Percentiles rank a stretch among this genome's conserved stretches.
These are phyloP conservation scores for Macropodus opercularis DNA, from an alignment of 2,797 vertebrate species.

Conservation along the genomic window DNA sequence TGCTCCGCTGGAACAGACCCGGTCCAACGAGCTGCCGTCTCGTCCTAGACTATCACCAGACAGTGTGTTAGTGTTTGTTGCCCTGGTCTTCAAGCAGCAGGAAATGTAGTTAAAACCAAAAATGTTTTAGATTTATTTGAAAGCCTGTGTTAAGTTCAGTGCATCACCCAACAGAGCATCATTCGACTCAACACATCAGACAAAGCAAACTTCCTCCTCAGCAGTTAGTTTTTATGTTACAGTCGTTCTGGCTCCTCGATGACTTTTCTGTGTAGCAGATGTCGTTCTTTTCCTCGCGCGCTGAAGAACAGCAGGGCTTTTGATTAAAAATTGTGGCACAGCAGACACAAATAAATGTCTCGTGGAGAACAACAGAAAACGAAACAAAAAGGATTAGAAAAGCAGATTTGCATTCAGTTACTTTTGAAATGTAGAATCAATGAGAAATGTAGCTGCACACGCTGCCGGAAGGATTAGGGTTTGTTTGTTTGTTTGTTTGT, in stretches of 20 bases:
- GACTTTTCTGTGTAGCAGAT: conserved; percentile 2
- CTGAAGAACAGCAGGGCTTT: conserved; percentile 29
- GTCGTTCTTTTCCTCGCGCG: conserved; percentile 2
- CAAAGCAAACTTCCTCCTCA: conserved; percentile 15
- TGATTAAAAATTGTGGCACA: conserved; percentile 29
- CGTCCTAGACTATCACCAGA: background rate
- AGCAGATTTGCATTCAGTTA: conserved; percentile 28
- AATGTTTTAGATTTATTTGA: background rate
- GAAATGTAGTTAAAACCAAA: background rate
- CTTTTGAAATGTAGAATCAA: conserved; percentile 5
- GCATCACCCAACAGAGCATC: conserved; percentile 23
- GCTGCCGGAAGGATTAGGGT: conserved; percentile 16
- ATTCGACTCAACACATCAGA: conserved; percentile 13
- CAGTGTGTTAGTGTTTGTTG: background rate
- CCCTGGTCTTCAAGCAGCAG: background rate
- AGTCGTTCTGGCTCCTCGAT: background rate
- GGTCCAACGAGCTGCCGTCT: no score
- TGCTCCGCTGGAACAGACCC: no score
- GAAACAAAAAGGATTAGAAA: conserved; percentile 11
- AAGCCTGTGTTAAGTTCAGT: conserved; percentile 7
- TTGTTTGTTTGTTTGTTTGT: no score
- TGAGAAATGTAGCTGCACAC: conserved; percentile 6
- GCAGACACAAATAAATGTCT: conserved; percentile 9
- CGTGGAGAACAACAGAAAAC: conserved; percentile 19
- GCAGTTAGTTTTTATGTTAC: conserved; percentile 12